Conservation (phyloP, 2,888 invertebrate genomes). For the Alloscopus bannaensis region DNA sequence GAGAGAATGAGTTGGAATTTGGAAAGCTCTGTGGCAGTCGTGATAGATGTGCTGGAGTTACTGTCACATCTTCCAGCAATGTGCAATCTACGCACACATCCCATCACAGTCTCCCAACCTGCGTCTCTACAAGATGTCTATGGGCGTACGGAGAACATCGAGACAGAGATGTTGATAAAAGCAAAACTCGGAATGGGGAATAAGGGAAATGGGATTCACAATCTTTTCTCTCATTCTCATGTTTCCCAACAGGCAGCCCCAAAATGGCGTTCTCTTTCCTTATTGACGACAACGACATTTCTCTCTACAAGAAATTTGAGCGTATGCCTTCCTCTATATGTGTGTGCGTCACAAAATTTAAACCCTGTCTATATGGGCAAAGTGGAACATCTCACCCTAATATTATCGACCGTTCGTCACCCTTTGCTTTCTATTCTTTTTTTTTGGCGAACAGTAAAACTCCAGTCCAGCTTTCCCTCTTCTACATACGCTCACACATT, state of each 20-base stretch:
- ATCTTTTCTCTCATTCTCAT: constrained; percentile 38
- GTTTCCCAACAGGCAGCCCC: constrained; percentile 61
- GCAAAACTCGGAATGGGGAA: constrained; percentile 35
- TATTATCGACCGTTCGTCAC: constrained; percentile 72
- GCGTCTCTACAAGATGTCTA: too few species aligned
- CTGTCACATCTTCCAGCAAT: background rate
- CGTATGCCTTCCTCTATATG: background rate
- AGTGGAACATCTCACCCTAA: constrained; percentile 49
- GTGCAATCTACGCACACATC: background rate
- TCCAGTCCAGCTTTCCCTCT: too few species aligned
- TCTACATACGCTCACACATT: too few species aligned
- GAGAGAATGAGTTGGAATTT: too few species aligned
- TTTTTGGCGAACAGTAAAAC: constrained; percentile 41
- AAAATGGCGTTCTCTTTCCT: constrained; percentile 67
- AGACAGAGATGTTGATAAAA: constrained; percentile 23
- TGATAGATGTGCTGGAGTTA: background rate
- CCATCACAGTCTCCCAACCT: too few species aligned
- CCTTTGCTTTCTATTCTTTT: constrained; percentile 47
- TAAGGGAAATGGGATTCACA: constrained; percentile 51
- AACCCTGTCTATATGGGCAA: background rate
- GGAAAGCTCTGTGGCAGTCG: background rate
- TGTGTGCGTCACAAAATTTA: too few species aligned
- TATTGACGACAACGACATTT: constrained; percentile 25
- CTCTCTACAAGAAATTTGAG: constrained; percentile 17
- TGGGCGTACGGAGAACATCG: background rate